Evolutionary conservation across 2,888 invertebrate genomes (phyloP), one percentile per base, ranked within the genome.

Genomic region (Cordilura impudica): DNA sequence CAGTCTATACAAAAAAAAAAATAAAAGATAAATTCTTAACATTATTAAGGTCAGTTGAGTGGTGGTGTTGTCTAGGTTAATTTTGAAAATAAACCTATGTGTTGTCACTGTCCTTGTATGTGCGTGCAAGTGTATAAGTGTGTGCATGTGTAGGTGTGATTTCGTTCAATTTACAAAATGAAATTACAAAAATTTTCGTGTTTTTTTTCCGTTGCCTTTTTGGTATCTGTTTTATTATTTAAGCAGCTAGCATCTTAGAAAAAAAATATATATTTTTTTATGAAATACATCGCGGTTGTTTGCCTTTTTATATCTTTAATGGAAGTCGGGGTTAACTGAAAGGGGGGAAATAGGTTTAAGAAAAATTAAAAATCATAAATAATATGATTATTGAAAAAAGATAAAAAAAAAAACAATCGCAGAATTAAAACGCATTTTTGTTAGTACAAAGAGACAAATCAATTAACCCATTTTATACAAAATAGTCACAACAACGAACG

Each of bases 271-370:
- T 65, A 75, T 79, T 69, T 60, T 80, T 82, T 78, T 78, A 81
- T 79, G 81, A 79, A 79, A 79, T 81, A 81, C 74, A 81, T 77
- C 78, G 70, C 71, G 47, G 61, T 61, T 61, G 78, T 73, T 73
- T 56, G 78, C 78, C 78, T 66, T 72, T 60, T 78, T 45, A n/a
- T 45, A 4, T 77, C 75, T 72, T 82, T 83, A 83, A 83, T 84
- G 84, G 78, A 84, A 84, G 56, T 82, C 73, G 81, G 84, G 83
- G 29, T 84, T 83, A 78, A 84, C 84, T 84, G 78, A 53, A 78
- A 81, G 51, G 69, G 45, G 61, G 66, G 70, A 79, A 65, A 72
- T 65, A 45, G 26, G 6, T 45, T 72, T 18, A 60, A 43, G 56
- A 65, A 63, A 21, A 53, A 53, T 54, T 54, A 61, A 26, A 53